phyloP scores from a whole-genome alignment of 2,797 vertebrate genomes.

The Macrochelys suwanniensis region DNA sequence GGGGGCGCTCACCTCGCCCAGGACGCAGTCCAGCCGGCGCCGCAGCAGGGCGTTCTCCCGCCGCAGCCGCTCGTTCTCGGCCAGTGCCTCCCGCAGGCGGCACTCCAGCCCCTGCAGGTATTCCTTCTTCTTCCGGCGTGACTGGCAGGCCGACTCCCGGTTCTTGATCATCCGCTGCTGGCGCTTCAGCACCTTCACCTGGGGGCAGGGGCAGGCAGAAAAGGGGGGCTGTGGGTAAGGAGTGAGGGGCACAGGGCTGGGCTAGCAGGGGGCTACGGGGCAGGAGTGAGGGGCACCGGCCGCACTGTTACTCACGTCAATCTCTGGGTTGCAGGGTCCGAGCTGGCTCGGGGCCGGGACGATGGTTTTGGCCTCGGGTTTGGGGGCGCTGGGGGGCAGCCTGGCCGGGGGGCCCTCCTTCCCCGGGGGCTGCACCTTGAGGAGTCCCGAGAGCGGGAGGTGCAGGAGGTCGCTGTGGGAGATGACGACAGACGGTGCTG shows the following conservation, averaged over 20 bases:
- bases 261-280: too few relatives aligned
- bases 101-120: constrained; percentile 92
- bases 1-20: constrained; percentile 47
- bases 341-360: constrained; percentile 83
- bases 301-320: constrained; percentile 83
- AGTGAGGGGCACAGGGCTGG: too few relatives aligned
- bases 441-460: constrained; percentile 84
- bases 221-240: neutral
- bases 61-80: constrained; percentile 89
- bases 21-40: constrained; percentile 83
- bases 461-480: constrained; percentile 81
- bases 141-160: constrained; percentile 93
- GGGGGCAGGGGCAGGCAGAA: neutral
- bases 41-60: constrained; percentile 89
- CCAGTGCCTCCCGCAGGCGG: constrained; percentile 87
- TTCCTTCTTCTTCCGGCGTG: constrained; percentile 94
- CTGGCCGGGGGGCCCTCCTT: constrained; percentile 71
- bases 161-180: constrained; percentile 98
- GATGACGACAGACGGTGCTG: constrained; percentile 6
- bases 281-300: neutral
- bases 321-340: constrained; percentile 79
- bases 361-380: constrained; percentile 86
- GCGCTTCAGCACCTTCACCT: constrained; percentile 93
- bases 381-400: constrained; percentile 71
- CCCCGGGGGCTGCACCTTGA: constrained; percentile 83